phyloP scores from a whole-genome alignment of 2,113 vertebrate species.

The Atherinomorus stipes region DNA sequence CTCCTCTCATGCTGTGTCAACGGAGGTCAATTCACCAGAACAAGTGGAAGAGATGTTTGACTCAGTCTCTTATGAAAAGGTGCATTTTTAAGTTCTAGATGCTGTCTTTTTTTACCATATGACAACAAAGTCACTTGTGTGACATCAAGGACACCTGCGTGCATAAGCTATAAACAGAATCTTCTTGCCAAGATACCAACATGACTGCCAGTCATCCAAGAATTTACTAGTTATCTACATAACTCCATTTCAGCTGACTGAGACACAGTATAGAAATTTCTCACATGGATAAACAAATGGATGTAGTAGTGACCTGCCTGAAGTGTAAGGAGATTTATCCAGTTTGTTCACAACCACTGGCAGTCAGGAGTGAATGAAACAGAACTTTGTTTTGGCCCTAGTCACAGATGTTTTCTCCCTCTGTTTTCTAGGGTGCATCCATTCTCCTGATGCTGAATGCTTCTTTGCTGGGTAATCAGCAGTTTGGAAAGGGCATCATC shows the following conservation, averaged over 20 bases:
- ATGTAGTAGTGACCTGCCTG: no score
- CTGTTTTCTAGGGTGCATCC: constrained; percentile 88
- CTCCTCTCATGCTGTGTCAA: constrained; percentile 91
- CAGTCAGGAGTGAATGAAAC: background rate
- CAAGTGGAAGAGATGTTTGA: constrained; percentile 98
- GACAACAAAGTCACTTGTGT: no score
- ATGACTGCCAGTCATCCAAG: no score
- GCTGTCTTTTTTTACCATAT: background rate
- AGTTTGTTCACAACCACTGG: no score
- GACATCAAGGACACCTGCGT: no score
- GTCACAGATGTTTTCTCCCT: constrained; percentile 15
- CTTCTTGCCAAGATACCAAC: no score
- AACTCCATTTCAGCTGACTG: no score
- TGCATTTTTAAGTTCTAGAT: constrained; percentile 54
- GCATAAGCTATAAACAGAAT: no score
- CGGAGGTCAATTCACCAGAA: constrained; percentile 86
- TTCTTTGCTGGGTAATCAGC: constrained; percentile 82
- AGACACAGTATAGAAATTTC: no score
- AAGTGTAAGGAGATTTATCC: no score
- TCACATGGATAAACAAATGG: no score
- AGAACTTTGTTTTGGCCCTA: background rate
- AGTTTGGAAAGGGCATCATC: constrained; percentile 88
- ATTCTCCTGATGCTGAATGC: constrained; percentile 93
- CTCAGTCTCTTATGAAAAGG: constrained; percentile 94
- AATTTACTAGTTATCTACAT: no score